These are phyloP conservation scores for Chionis minor DNA, from an alignment of 2,113 vertebrate genomes.

Conservation along the genomic window DNA sequence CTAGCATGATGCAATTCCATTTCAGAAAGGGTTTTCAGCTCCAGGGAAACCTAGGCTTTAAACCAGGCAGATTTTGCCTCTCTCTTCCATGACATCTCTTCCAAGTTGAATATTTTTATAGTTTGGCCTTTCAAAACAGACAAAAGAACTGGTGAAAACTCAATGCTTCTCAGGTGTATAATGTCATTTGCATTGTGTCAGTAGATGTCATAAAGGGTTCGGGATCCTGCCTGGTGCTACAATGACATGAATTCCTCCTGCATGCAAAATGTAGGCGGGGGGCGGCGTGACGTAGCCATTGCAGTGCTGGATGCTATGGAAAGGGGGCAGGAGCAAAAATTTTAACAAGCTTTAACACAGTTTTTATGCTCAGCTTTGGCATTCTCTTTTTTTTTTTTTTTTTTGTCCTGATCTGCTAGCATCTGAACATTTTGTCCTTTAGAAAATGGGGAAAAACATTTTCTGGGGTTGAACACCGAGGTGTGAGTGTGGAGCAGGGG, in stretches of 20 bases:
- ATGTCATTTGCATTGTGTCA: not conserved
- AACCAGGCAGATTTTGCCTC: not conserved
- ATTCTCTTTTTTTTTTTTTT: not conserved
- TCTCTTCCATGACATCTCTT: not conserved
- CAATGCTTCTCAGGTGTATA: not conserved
- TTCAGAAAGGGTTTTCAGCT: not conserved
- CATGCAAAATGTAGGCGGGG: not conserved
- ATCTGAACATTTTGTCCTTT: not conserved
- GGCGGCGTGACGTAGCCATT: not conserved
- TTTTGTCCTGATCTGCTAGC: not conserved
- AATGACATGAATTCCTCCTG: not conserved
- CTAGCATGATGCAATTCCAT: not conserved
- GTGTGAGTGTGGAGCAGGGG: not conserved
- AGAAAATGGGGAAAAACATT: not conserved
- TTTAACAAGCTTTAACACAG: not conserved
- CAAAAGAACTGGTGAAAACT: not conserved
- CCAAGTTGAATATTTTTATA: not conserved
- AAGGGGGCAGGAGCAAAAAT: not conserved
- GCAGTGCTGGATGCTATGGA: not conserved
- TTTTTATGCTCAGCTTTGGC: not conserved
- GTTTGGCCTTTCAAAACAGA: not conserved
- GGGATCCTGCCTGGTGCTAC: not conserved
- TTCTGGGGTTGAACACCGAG: not conserved
- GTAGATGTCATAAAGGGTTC: not conserved
- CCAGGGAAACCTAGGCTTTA: not conserved